These are phyloP conservation scores for Perca flavescens DNA, from an alignment of 2,113 vertebrate species.

Conservation along the genomic window DNA sequence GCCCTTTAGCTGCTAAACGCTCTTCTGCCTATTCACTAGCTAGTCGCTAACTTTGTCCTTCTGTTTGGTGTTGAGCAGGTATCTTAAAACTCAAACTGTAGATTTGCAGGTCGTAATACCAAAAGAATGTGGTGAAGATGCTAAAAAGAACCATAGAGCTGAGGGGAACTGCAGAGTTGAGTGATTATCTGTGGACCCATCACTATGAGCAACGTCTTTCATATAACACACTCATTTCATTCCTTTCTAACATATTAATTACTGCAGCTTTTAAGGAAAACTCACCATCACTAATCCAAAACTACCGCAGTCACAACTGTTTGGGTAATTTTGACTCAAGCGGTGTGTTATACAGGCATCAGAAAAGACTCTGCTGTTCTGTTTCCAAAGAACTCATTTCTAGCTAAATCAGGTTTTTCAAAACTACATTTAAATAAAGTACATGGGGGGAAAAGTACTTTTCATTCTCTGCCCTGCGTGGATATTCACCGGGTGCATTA, in stretches of 20 bases:
- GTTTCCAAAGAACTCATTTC: background rate
- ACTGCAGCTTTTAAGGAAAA: background rate
- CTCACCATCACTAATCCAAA: background rate
- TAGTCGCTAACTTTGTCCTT: no score
- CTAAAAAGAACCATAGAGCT: no score
- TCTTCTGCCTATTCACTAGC: no score
- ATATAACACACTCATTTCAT: background rate
- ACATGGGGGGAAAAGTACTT: background rate
- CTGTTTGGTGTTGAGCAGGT: no score
- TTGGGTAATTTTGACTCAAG: background rate
- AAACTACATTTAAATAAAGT: slow-evolving; percentile 41
- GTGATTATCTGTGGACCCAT: no score
- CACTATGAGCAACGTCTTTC: background rate
- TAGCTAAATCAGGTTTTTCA: slow-evolving; percentile 22
- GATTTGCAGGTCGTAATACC: no score
- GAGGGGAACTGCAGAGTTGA: no score
- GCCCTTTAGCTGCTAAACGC: no score
- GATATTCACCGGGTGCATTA: slow-evolving; percentile 52
- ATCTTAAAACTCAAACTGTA: no score
- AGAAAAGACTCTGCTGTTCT: background rate
- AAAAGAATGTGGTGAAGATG: no score
- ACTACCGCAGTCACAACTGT: background rate
- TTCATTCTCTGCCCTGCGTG: background rate
- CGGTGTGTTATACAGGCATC: no score
- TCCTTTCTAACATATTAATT: no score